These are phyloP conservation scores for Hippopotamyrus pictus DNA, from an alignment of 2,797 vertebrate species.

Conservation along the genomic window DNA sequence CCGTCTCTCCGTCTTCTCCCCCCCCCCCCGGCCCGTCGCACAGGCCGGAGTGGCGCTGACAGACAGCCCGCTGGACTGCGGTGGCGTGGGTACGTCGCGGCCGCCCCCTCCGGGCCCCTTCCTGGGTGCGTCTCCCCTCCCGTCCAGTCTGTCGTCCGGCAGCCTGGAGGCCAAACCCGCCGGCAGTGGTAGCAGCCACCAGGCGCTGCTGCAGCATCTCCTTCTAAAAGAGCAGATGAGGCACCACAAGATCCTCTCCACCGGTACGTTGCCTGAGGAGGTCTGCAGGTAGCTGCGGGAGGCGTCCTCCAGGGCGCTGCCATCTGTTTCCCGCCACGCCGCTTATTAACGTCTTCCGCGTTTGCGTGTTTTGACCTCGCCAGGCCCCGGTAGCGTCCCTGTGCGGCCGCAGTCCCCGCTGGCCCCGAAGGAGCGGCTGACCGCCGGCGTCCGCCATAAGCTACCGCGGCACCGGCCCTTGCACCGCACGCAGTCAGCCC, in stretches of 20 bases:
- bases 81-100: constrained; percentile 53
- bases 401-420: constrained; percentile 85
- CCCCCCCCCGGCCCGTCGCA: not conserved
- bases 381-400: constrained; percentile 70
- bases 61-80: constrained; percentile 75
- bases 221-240: constrained; percentile 94
- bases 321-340: not conserved
- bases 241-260: constrained; percentile 87
- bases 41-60: constrained; percentile 81
- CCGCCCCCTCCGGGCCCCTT: constrained; percentile 79
- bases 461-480: constrained; percentile 89
- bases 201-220: constrained; percentile 93
- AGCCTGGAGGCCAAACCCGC: constrained; percentile 81
- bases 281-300: not conserved
- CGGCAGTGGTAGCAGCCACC: constrained; percentile 91
- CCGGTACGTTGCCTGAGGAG: constrained; percentile 62
- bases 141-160: constrained; percentile 62
- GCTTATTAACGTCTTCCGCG: not conserved
- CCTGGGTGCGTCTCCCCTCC: constrained; percentile 68
- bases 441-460: constrained; percentile 75
- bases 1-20: not conserved
- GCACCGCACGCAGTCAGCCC: constrained; percentile 93
- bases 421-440: constrained; percentile 79
- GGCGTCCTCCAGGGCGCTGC: not conserved
- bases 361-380: not conserved